Percentiles rank a stretch among this genome's conserved stretches.
These are phyloP conservation scores for Eilema griseolum DNA, from an alignment of 2,888 invertebrate genomes.

Conservation along the genomic window DNA sequence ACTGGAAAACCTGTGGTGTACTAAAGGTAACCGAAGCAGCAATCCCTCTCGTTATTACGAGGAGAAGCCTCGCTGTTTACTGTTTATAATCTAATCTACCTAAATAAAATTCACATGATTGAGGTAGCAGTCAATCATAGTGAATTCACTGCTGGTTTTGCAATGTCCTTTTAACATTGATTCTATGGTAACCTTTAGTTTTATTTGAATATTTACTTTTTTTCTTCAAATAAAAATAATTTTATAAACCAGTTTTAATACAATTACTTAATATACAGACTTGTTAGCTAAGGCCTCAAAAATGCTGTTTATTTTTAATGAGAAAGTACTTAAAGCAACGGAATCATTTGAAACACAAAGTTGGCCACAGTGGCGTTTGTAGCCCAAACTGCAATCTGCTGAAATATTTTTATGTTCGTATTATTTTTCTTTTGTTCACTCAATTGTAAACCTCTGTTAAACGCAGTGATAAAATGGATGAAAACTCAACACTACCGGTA, in stretches of 20 bases:
- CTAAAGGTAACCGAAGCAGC: neutral
- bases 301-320: conserved; percentile 54
- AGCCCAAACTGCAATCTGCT: conserved; percentile 25
- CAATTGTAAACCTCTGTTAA: conserved; percentile 34
- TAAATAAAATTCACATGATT: neutral
- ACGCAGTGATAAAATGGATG: conserved; percentile 9
- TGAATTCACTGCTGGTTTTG: neutral
- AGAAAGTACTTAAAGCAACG: conserved; percentile 66
- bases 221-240: conserved; percentile 41
- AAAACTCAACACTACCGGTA: conserved; percentile 7
- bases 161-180: neutral
- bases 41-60: neutral
- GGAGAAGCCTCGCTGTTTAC: neutral
- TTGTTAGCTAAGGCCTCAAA: too few species aligned
- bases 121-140: neutral
- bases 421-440: conserved; percentile 36
- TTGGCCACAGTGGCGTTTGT: conserved; percentile 52
- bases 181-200: neutral
- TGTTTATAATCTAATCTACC: neutral
- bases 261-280: conserved; percentile 64
- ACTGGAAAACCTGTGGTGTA: neutral
- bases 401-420: conserved; percentile 52
- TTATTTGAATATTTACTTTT: neutral
- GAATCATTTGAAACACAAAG: conserved; percentile 32
- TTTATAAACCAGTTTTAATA: conserved; percentile 57